phyloP scores from a whole-genome alignment of 2,888 invertebrate species.

The Rhabditoides inermis region DNA sequence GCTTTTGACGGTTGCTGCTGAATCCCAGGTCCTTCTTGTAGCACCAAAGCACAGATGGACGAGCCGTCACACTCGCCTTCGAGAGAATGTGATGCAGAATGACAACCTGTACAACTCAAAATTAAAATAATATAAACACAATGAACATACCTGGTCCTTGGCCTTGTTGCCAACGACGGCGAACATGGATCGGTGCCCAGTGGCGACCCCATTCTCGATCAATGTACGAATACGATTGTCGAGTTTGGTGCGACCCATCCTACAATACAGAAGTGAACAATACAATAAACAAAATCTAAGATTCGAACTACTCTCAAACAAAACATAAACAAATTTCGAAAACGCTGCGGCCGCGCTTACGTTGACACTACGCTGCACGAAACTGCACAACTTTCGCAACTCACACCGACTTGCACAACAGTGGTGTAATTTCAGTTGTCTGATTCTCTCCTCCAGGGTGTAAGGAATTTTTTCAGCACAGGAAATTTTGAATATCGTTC shows the following conservation, averaged over 20 bases:
- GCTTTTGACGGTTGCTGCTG: slow-evolving; percentile 82
- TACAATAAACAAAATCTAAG: too few relatives aligned
- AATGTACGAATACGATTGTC: slow-evolving; percentile 87
- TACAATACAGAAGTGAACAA: neutral
- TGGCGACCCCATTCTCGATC: slow-evolving; percentile 89
- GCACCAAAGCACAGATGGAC: slow-evolving; percentile 93
- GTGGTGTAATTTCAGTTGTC: too few relatives aligned
- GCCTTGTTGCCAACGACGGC: slow-evolving; percentile 89
- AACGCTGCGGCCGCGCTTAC: too few relatives aligned
- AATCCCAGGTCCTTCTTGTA: slow-evolving; percentile 90
- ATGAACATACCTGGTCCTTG: slow-evolving; percentile 71
- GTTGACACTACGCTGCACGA: neutral
- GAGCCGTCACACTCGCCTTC: slow-evolving; percentile 81
- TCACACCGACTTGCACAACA: neutral
- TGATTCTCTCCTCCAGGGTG: too few relatives aligned
- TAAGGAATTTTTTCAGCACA: too few relatives aligned
- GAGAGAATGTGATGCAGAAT: slow-evolving; percentile 93
- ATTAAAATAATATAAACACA: neutral
- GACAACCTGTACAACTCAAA: slow-evolving; percentile 65
- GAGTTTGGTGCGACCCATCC: slow-evolving; percentile 71
- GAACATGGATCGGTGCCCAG: slow-evolving; percentile 85
- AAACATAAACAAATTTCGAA: too few relatives aligned
- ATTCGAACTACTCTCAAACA: too few relatives aligned
- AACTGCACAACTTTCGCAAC: too few relatives aligned
- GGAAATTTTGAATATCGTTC: too few relatives aligned